Evolutionary conservation across 2,113 vertebrate species (phyloP).

Genomic region (Seriola dumerili): DNA sequence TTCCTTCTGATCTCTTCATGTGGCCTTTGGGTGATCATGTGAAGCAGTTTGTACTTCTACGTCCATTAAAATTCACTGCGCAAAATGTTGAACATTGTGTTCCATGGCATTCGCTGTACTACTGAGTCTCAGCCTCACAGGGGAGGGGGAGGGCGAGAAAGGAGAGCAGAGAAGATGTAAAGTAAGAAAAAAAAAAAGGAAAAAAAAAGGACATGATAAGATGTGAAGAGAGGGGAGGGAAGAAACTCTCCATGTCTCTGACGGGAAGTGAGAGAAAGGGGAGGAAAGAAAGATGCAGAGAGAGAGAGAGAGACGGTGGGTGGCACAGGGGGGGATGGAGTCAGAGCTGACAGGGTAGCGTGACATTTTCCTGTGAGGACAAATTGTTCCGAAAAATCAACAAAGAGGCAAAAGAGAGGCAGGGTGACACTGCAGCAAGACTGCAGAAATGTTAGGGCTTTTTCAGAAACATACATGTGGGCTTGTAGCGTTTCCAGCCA

Average conservation of each 20-base stretch:
- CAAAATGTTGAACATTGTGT: conserved; percentile 49
- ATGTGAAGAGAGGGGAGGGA: conserved; percentile 61
- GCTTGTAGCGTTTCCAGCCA: neutral
- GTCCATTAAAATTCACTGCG: conserved; percentile 34
- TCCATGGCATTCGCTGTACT: conserved; percentile 11
- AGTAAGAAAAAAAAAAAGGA: conserved; percentile 2
- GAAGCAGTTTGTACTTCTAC: conserved; percentile 36
- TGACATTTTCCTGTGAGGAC: conserved; percentile 81
- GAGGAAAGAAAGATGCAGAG: conserved; percentile 28
- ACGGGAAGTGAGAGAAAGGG: conserved; percentile 41
- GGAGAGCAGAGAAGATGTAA: conserved; percentile 29
- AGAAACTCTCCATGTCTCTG: conserved; percentile 11
- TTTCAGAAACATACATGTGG: neutral
- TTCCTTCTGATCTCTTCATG: neutral
- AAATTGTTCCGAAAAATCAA: conserved; percentile 79
- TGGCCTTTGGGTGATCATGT: conserved; percentile 36
- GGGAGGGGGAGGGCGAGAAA: neutral
- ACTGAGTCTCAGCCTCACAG: conserved; percentile 27
- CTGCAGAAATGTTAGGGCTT: conserved; percentile 44
- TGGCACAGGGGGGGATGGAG: conserved; percentile 30
- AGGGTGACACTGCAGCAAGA: conserved; percentile 72
- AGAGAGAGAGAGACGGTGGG: conserved; percentile 29
- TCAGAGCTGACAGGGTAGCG: conserved; percentile 77
- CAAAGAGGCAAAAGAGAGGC: conserved; percentile 65
- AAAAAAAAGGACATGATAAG: conserved; percentile 50